Percentiles rank a stretch among this genome's conserved stretches.
Conservation (phyloP, 2,888 invertebrate species). For the Poecilus cupreus region DNA sequence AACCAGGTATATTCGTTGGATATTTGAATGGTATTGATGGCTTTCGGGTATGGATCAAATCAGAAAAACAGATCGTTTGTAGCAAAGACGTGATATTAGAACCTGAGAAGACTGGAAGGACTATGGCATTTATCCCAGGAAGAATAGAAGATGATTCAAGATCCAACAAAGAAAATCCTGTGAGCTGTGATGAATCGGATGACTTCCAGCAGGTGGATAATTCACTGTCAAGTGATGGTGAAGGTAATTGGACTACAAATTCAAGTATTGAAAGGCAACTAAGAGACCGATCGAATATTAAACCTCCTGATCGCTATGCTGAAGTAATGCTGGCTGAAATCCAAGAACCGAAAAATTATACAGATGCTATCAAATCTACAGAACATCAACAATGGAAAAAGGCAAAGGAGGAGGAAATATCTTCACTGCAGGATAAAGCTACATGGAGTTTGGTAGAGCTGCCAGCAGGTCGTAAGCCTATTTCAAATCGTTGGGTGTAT, state of each 20-base stretch:
- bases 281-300: background rate
- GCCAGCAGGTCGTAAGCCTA: conserved; percentile 57
- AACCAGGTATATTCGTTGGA: too few relatives aligned
- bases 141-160: background rate
- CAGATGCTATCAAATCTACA: conserved; percentile 60
- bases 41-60: conserved; percentile 49
- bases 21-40: conserved; percentile 56
- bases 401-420: conserved; percentile 62
- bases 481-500: conserved; percentile 60
- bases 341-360: conserved; percentile 55
- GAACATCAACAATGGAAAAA: conserved; percentile 61
- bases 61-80: conserved; percentile 30
- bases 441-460: conserved; percentile 61
- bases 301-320: background rate
- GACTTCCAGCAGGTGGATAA: too few relatives aligned
- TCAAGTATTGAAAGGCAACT: background rate
- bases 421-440: conserved; percentile 61
- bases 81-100: conserved; percentile 52
- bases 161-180: too few relatives aligned
- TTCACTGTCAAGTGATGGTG: background rate
- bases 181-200: too few relatives aligned
- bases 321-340: conserved; percentile 8
- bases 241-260: too few relatives aligned
- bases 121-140: background rate
- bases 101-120: conserved; percentile 4